phyloP scores from a whole-genome alignment of 2,797 vertebrate genomes.

The Micromesistius poutassou region DNA sequence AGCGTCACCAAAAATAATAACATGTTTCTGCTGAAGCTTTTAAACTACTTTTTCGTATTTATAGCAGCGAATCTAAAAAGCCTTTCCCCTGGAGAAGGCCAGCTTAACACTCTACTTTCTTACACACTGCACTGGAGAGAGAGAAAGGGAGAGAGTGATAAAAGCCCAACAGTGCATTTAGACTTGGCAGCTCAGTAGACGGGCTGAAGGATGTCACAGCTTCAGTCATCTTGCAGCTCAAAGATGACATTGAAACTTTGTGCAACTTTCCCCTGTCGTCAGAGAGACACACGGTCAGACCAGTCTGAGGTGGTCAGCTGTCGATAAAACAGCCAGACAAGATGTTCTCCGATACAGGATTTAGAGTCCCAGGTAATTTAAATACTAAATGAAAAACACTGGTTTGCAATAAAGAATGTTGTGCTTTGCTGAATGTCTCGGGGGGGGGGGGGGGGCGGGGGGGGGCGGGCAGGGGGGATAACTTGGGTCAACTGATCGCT shows the following conservation, averaged over 20 bases:
- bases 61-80: slow-evolving; percentile 31
- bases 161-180: slow-evolving; percentile 6
- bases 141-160: neutral
- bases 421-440: too few species aligned
- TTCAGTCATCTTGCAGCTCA: neutral
- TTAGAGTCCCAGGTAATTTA: slow-evolving; percentile 39
- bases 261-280: slow-evolving; percentile 30
- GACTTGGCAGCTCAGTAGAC: neutral
- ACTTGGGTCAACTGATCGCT: too few species aligned
- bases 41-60: slow-evolving; percentile 28
- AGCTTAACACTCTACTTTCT: slow-evolving; percentile 30
- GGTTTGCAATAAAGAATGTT: too few species aligned
- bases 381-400: slow-evolving; percentile 13
- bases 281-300: slow-evolving; percentile 36
- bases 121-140: neutral
- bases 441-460: too few species aligned
- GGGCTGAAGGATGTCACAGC: neutral
- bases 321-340: slow-evolving; percentile 31
- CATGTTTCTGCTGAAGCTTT: slow-evolving; percentile 14
- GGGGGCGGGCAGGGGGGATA: too few species aligned
- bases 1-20: neutral
- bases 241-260: neutral
- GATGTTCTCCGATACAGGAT: slow-evolving; percentile 38
- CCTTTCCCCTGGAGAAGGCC: slow-evolving; percentile 14
- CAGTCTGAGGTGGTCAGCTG: slow-evolving; percentile 40